These are phyloP conservation scores for Apistogramma diplotaenia DNA, from an alignment of 2,113 vertebrate species.

Conservation along the genomic window DNA sequence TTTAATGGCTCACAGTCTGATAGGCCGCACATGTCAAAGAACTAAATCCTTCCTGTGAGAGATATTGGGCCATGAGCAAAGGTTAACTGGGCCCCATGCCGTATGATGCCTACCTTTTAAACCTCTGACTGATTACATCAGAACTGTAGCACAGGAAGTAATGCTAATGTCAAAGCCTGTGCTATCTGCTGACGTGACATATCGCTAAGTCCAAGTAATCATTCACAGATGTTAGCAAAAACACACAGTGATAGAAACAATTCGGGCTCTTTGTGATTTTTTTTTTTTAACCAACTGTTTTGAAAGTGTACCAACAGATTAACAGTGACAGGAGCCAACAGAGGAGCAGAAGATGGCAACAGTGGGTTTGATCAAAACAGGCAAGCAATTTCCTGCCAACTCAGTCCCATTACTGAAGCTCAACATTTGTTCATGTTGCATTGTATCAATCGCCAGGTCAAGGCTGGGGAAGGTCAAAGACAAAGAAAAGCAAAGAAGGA, in stretches of 20 bases:
- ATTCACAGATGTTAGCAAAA: slow-evolving; percentile 28
- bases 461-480: not conserved
- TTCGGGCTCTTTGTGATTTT: not conserved
- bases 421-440: not conserved
- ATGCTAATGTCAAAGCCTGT: slow-evolving; percentile 25
- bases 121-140: slow-evolving; percentile 21
- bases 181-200: slow-evolving; percentile 10
- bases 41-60: not conserved
- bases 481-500: slow-evolving; percentile 8
- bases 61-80: not conserved
- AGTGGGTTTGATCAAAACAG: slow-evolving; percentile 18
- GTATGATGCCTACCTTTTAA: slow-evolving; percentile 1
- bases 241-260: slow-evolving; percentile 4
- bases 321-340: slow-evolving; percentile 12
- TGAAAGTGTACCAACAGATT: not conserved
- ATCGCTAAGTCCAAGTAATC: slow-evolving; percentile 23
- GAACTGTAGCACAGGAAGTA: slow-evolving; percentile 27
- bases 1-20: not conserved
- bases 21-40: not conserved
- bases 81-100: slow-evolving; percentile 5
- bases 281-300: not conserved
- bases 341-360: slow-evolving; percentile 22
- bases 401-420: not conserved
- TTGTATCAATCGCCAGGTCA: slow-evolving; percentile 32
- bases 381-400: slow-evolving; percentile 3